Percentiles rank a stretch among this genome's conserved stretches.
These are phyloP conservation scores for Chironomus tentans DNA, from an alignment of 2,888 invertebrate genomes.

Conservation along the genomic window DNA sequence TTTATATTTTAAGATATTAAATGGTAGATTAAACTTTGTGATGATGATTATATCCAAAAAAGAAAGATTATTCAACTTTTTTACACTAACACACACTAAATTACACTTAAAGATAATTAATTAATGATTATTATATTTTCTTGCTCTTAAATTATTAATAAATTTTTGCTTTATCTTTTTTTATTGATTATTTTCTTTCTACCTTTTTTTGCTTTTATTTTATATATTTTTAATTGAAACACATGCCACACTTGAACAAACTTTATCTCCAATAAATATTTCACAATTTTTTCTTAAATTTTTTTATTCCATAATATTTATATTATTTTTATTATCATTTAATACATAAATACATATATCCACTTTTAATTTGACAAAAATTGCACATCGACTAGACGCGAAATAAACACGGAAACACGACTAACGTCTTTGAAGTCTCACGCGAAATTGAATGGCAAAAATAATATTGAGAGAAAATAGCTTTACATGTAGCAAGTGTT, in stretches of 20 bases:
- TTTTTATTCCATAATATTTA: not conserved
- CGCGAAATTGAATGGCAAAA: not conserved
- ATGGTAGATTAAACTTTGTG: too few relatives aligned
- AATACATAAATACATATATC: not conserved
- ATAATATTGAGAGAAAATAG: not conserved
- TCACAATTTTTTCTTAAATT: not conserved
- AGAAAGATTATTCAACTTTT: too few relatives aligned
- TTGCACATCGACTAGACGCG: not conserved
- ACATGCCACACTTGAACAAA: not conserved
- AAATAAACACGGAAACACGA: not conserved
- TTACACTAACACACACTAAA: too few relatives aligned
- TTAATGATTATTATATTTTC: too few relatives aligned
- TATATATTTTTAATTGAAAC: not conserved
- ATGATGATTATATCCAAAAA: too few relatives aligned
- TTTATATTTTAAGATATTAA: too few relatives aligned
- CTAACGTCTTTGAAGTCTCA: not conserved
- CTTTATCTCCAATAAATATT: not conserved
- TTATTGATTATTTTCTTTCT: not conserved
- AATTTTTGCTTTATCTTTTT: not conserved
- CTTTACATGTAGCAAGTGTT: not conserved
- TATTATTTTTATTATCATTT: not conserved
- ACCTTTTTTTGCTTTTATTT: not conserved
- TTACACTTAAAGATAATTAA: too few relatives aligned
- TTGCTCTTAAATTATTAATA: too few relatives aligned
- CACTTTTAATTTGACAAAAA: not conserved